Evolutionary conservation across 2,113 vertebrate species (phyloP).

Genomic region (Terrapene triunguis): DNA sequence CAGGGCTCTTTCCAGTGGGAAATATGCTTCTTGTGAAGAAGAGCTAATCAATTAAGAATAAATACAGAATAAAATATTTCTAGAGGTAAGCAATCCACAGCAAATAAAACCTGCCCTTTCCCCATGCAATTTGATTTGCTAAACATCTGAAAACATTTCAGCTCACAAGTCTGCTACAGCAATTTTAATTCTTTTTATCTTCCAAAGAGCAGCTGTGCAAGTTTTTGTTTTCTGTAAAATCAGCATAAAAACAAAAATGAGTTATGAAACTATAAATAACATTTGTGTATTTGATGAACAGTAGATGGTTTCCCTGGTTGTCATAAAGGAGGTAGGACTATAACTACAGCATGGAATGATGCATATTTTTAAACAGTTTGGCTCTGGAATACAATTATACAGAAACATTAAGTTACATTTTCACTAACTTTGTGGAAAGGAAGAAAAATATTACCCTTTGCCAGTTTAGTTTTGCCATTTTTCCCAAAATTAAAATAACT

Average conservation of each 20-base stretch:
- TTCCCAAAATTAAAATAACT: slow-evolving; percentile 22
- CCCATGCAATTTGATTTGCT: slow-evolving; percentile 42
- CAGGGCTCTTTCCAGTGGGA: neutral
- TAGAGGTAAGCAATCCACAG: slow-evolving; percentile 32
- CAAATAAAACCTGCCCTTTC: slow-evolving; percentile 45
- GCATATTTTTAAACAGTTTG: neutral
- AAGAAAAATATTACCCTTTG: neutral
- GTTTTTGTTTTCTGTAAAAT: slow-evolving; percentile 68
- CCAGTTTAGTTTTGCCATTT: neutral
- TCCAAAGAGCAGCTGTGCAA: slow-evolving; percentile 66
- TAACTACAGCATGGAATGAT: neutral
- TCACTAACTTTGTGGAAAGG: neutral
- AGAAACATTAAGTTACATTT: neutral
- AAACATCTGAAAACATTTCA: slow-evolving; percentile 58
- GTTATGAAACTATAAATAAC: slow-evolving; percentile 44
- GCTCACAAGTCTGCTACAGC: slow-evolving; percentile 37
- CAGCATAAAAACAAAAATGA: slow-evolving; percentile 55
- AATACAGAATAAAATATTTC: slow-evolving; percentile 38
- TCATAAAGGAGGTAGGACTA: slow-evolving; percentile 8
- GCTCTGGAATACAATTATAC: neutral
- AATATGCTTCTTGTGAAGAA: neutral
- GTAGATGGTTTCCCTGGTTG: neutral
- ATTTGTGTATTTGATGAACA: slow-evolving; percentile 31
- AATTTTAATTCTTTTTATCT: slow-evolving; percentile 75
- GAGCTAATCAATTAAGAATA: slow-evolving; percentile 49